Evolutionary conservation across 2,888 invertebrate genomes (phyloP).

Genomic region (Orthonevra nobilis): DNA sequence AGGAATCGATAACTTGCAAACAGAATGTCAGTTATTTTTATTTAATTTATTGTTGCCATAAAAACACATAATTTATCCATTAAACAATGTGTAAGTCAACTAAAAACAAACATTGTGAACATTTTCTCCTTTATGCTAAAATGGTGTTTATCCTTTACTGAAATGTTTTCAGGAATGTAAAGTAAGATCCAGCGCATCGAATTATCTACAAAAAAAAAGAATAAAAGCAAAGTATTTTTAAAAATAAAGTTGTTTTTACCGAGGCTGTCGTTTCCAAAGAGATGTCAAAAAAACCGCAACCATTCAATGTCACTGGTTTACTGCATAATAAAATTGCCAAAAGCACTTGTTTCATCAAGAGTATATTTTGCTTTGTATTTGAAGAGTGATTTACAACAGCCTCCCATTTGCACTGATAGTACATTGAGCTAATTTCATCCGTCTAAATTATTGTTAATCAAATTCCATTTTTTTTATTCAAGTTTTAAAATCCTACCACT

Average conservation of each 20-base stretch:
- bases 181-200: conserved; percentile 71
- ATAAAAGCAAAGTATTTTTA: not conserved
- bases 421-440: conserved; percentile 69
- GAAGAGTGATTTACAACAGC: conserved; percentile 52
- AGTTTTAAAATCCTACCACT: conserved; percentile 37
- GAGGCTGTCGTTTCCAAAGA: conserved; percentile 65
- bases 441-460: conserved; percentile 64
- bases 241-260: conserved; percentile 27
- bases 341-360: conserved; percentile 70
- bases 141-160: too few species aligned
- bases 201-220: conserved; percentile 60
- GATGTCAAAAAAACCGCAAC: conserved; percentile 70
- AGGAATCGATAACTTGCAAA: too few species aligned
- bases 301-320: conserved; percentile 65
- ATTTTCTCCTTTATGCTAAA: too few species aligned
- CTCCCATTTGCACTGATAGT: conserved; percentile 72
- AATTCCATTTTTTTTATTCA: too few species aligned
- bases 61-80: too few species aligned
- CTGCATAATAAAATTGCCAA: conserved; percentile 68
- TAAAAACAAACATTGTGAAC: too few species aligned
- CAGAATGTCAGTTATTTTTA: too few species aligned
- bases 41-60: too few species aligned
- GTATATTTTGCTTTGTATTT: conserved; percentile 54
- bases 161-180: conserved; percentile 71
- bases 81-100: too few species aligned